phyloP scores from a whole-genome alignment of 2,888 invertebrate genomes.

The Notodonta ziczac region DNA sequence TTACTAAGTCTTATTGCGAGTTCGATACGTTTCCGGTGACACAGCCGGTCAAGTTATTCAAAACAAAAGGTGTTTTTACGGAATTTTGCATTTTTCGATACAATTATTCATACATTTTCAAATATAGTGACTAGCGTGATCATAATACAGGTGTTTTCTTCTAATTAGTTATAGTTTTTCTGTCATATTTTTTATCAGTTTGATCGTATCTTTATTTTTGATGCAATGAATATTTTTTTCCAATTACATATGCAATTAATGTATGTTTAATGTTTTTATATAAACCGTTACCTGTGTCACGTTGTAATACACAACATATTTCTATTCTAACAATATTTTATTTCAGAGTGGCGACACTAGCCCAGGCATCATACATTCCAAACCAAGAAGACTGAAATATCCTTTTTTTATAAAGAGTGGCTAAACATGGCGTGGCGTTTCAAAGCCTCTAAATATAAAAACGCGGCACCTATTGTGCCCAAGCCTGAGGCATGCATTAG shows the following conservation, averaged over 20 bases:
- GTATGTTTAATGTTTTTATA: slow-evolving; percentile 34
- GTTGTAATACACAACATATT: neutral
- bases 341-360: slow-evolving; percentile 52
- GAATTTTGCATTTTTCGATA: slow-evolving; percentile 45
- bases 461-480: slow-evolving; percentile 97
- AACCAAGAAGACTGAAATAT: slow-evolving; percentile 74
- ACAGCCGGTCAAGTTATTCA: slow-evolving; percentile 75
- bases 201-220: neutral
- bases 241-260: slow-evolving; percentile 42
- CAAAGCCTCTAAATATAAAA: slow-evolving; percentile 99
- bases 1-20: slow-evolving; percentile 18
- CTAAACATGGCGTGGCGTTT: slow-evolving; percentile 95
- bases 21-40: slow-evolving; percentile 68
- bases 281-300: slow-evolving; percentile 27
- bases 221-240: slow-evolving; percentile 29
- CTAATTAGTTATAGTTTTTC: slow-evolving; percentile 14
- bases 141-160: slow-evolving; percentile 8
- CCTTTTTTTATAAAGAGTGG: slow-evolving; percentile 56
- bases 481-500: slow-evolving; percentile 96
- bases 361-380: slow-evolving; percentile 68
- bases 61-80: slow-evolving; percentile 73
- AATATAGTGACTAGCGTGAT: slow-evolving; percentile 11
- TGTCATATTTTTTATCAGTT: slow-evolving; percentile 18
- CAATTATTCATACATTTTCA: slow-evolving; percentile 20
- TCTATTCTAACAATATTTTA: slow-evolving; percentile 9